Conservation (phyloP, 2,113 vertebrate species). For the Falcunculus frontatus region DNA sequence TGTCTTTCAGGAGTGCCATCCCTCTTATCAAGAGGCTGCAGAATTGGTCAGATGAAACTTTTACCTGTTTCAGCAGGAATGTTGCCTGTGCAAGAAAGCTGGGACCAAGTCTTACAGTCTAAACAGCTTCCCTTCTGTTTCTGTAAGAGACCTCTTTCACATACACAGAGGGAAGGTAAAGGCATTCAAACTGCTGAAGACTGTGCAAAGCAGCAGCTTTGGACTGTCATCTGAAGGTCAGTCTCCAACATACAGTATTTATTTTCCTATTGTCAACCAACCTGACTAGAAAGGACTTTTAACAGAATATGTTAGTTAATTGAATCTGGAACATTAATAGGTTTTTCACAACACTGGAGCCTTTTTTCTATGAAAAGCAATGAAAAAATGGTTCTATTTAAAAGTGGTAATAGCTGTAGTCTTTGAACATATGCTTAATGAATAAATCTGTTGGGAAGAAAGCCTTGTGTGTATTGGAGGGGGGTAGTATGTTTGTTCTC, state of each 20-base stretch:
- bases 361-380: conserved; percentile 48
- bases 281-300: not conserved
- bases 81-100: not conserved
- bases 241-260: not conserved
- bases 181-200: not conserved
- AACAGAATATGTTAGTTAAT: conserved; percentile 53
- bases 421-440: conserved; percentile 61
- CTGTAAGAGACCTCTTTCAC: not conserved
- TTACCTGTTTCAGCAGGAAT: not conserved
- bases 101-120: not conserved
- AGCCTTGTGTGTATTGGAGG: conserved; percentile 41
- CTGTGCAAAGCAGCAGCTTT: not conserved
- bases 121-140: not conserved
- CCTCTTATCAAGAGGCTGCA: not conserved
- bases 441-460: conserved; percentile 48
- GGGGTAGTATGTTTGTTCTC: conserved; percentile 45
- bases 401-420: conserved; percentile 58
- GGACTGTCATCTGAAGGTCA: not conserved
- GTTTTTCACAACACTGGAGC: conserved; percentile 25
- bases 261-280: not conserved
- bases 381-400: conserved; percentile 54
- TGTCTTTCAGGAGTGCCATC: not conserved
- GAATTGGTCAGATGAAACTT: not conserved
- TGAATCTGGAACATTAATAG: conserved; percentile 42
- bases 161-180: not conserved